Percentiles rank a stretch among this genome's conserved stretches.
These are phyloP conservation scores for Tachina grossa DNA, from an alignment of 2,888 invertebrate species.

Conservation along the genomic window DNA sequence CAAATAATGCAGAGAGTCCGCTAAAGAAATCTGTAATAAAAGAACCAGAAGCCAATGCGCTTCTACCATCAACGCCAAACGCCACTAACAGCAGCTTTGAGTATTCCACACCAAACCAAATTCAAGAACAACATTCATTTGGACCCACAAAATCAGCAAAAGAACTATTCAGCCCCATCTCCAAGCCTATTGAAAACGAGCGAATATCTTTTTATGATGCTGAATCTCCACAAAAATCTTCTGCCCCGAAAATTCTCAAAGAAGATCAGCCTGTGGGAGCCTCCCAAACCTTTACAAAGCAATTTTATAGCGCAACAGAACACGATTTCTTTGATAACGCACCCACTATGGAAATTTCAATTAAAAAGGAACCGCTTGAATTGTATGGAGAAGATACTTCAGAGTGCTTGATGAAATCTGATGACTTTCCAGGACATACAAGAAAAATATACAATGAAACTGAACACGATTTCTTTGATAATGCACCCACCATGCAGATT, in stretches of 20 bases:
- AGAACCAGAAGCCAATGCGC: not conserved
- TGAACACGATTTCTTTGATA: slow-evolving; percentile 75
- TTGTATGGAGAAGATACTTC: slow-evolving; percentile 68
- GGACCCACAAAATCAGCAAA: slow-evolving; percentile 17
- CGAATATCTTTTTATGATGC: slow-evolving; percentile 66
- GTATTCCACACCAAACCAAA: slow-evolving; percentile 78
- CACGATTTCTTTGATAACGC: slow-evolving; percentile 68
- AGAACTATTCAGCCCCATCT: slow-evolving; percentile 75
- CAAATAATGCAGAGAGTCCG: slow-evolving; percentile 76
- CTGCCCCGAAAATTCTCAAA: slow-evolving; percentile 79
- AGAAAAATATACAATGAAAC: slow-evolving; percentile 53
- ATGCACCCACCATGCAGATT: slow-evolving; percentile 70
- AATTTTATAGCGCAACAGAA: slow-evolving; percentile 67
- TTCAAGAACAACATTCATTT: slow-evolving; percentile 32
- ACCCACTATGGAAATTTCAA: slow-evolving; percentile 68
- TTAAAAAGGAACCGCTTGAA: not conserved
- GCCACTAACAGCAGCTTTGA: slow-evolving; percentile 69
- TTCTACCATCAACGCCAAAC: not conserved
- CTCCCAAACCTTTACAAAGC: not conserved
- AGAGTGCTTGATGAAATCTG: not conserved
- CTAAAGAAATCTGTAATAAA: slow-evolving; percentile 53
- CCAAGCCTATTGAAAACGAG: slow-evolving; percentile 61
- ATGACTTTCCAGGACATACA: too few relatives aligned
- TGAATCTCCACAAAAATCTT: slow-evolving; percentile 77
- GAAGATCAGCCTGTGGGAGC: slow-evolving; percentile 78